Conservation (phyloP, 2,113 vertebrate species). For the Micromys minutus region DNA sequence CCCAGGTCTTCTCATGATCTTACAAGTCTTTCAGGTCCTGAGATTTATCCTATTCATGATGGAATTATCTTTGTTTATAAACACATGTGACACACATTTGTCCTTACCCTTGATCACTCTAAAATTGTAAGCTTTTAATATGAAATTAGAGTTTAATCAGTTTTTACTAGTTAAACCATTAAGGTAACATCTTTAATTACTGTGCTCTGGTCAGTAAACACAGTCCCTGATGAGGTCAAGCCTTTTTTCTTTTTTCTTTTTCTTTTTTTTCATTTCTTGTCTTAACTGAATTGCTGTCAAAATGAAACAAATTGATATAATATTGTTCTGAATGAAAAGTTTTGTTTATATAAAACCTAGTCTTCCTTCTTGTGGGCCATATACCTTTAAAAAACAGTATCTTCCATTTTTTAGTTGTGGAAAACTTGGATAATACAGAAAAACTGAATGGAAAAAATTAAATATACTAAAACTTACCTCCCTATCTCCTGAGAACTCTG, state of each 20-base stretch:
- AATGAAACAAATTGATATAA: not conserved
- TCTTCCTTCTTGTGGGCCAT: not conserved
- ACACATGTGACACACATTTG: not conserved
- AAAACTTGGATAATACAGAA: not conserved
- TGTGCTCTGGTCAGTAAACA: not conserved
- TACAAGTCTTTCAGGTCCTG: not conserved
- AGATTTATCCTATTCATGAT: not conserved
- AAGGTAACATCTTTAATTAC: not conserved
- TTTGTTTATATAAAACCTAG: not conserved
- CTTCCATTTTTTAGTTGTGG: not conserved
- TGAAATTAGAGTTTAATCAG: not conserved
- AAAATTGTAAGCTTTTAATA: not conserved
- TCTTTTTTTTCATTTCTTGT: not conserved
- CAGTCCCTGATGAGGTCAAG: not conserved
- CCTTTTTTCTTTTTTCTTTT: not conserved
- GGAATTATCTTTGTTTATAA: not conserved
- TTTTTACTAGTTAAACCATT: not conserved
- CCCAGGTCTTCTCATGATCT: rapidly evolving
- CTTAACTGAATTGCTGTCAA: not conserved
- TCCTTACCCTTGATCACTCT: not conserved
- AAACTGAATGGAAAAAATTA: not conserved
- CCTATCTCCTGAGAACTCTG: not conserved
- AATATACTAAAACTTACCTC: not conserved
- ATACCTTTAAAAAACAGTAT: slow-evolving; percentile 10
- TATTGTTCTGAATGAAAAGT: not conserved